These are phyloP conservation scores for Orthosia incerta DNA, from an alignment of 2,888 invertebrate species.

Conservation along the genomic window DNA sequence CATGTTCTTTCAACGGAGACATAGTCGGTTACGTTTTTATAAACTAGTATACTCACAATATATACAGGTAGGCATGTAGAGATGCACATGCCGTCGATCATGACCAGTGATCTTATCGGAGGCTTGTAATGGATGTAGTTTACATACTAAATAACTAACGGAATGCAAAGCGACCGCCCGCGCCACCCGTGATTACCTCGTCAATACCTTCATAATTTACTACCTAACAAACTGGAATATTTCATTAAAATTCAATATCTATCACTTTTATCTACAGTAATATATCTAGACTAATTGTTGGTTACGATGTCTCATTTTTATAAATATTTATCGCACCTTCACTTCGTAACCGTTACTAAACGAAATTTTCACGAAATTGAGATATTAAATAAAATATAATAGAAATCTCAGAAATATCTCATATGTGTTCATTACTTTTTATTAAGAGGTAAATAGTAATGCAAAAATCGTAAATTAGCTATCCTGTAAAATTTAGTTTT, in stretches of 20 bases:
- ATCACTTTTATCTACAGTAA: conserved; percentile 41
- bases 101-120: conserved; percentile 62
- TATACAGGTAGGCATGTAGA: conserved; percentile 73
- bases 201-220: conserved; percentile 62
- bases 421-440: no score
- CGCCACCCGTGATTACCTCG: conserved; percentile 41
- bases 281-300: conserved; percentile 50
- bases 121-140: conserved; percentile 72
- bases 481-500: no score
- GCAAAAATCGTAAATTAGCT: no score
- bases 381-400: no score
- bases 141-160: conserved; percentile 62
- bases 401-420: no score
- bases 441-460: no score
- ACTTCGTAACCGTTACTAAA: no score
- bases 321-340: conserved; percentile 19
- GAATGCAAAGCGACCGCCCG: conserved; percentile 59
- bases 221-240: conserved; percentile 60
- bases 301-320: conserved; percentile 31
- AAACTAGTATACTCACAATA: conserved; percentile 73
- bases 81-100: conserved; percentile 70
- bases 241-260: conserved; percentile 51
- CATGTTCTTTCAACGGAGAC: conserved; percentile 62
- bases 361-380: no score
- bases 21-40: conserved; percentile 62